phyloP scores from a whole-genome alignment of 2,888 invertebrate species.

The Gisinianus flammeolus region DNA sequence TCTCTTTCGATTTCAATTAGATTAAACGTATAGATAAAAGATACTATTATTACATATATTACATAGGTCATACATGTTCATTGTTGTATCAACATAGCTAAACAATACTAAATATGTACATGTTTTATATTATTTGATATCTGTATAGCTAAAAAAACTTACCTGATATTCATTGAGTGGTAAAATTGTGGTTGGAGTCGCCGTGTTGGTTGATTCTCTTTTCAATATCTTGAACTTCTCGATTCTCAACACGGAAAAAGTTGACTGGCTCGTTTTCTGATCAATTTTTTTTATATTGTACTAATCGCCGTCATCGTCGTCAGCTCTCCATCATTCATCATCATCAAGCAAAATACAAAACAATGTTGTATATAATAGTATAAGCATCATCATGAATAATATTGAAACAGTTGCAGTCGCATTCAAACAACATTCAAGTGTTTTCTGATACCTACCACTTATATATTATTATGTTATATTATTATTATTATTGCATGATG shows the following conservation, averaged over 20 bases:
- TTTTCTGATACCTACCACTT: background rate
- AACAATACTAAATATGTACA: background rate
- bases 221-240: too few species aligned
- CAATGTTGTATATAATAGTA: too few species aligned
- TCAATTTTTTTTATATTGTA: background rate
- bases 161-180: background rate
- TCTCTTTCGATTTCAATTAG: background rate
- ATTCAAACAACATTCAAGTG: background rate
- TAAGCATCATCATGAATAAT: background rate
- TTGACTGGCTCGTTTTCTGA: conserved; percentile 13
- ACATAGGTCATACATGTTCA: background rate
- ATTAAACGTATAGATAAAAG: background rate
- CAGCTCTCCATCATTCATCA: background rate
- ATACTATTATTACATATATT: background rate
- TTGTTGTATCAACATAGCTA: background rate
- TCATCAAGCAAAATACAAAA: too few species aligned
- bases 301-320: background rate
- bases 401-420: background rate
- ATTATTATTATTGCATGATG: background rate
- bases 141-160: too few species aligned
- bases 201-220: background rate
- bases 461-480: background rate
- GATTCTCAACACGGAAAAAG: conserved; percentile 12
- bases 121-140: background rate
- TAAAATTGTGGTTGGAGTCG: background rate